Conservation (phyloP, 2,888 invertebrate species). For the Herminia tarsipennalis region DNA sequence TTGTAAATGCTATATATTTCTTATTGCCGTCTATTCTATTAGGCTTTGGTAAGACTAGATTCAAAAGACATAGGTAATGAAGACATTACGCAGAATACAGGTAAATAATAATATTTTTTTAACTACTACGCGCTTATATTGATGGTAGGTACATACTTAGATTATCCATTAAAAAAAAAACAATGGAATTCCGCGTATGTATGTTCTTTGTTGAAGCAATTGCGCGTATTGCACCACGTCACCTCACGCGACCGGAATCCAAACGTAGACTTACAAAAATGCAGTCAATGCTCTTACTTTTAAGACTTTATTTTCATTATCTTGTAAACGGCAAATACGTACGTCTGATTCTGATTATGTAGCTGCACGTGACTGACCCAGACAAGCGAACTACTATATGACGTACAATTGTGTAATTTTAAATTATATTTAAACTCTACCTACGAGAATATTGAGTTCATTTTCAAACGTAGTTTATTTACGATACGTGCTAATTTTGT, state of each 20-base stretch:
- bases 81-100: no score
- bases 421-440: constrained; percentile 26
- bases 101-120: no score
- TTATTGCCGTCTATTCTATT: no score
- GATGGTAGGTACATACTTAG: no score
- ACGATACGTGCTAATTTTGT: constrained; percentile 15
- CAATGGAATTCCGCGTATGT: no score
- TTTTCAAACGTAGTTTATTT: constrained; percentile 13
- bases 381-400: constrained; percentile 18
- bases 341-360: constrained; percentile 19
- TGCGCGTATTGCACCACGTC: constrained; percentile 14
- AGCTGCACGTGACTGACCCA: constrained; percentile 45
- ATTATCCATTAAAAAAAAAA: no score
- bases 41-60: no score
- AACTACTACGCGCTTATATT: no score
- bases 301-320: constrained; percentile 29
- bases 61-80: no score
- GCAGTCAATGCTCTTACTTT: constrained; percentile 16
- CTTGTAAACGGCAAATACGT: constrained; percentile 16
- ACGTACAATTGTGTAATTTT: constrained; percentile 10
- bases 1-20: no score
- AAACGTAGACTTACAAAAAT: constrained; percentile 15
- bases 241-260: constrained; percentile 25
- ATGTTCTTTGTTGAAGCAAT: constrained; percentile 6
- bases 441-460: background rate